Evolutionary conservation across 2,888 invertebrate species (phyloP).

Genomic region (Holacanthella duospinosa): DNA sequence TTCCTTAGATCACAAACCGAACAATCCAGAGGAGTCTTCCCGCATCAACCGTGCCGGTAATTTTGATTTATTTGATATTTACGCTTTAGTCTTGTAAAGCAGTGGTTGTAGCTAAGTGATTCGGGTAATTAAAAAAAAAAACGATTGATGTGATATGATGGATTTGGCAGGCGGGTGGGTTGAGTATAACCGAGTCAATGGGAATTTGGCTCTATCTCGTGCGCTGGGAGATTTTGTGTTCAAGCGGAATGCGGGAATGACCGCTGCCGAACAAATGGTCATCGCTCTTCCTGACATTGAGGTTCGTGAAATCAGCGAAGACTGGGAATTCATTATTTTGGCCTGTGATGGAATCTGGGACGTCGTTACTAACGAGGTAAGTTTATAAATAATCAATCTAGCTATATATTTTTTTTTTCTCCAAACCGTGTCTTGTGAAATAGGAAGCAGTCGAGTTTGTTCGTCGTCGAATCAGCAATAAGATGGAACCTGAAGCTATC

Average conservation of each 20-base stretch:
- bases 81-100: neutral
- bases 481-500: slow-evolving; percentile 24
- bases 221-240: slow-evolving; percentile 96
- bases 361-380: slow-evolving; percentile 77
- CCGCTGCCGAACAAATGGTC: slow-evolving; percentile 89
- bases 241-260: slow-evolving; percentile 75
- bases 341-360: slow-evolving; percentile 99
- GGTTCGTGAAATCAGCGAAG: slow-evolving; percentile 64
- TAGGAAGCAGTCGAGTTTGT: slow-evolving; percentile 28
- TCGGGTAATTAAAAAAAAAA: too few species aligned
- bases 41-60: slow-evolving; percentile 67
- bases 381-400: slow-evolving; percentile 16
- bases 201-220: slow-evolving; percentile 87
- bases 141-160: too few species aligned
- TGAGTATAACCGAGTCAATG: slow-evolving; percentile 94
- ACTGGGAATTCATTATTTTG: slow-evolving; percentile 91
- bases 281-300: slow-evolving; percentile 95
- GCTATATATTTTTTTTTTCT: neutral
- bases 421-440: neutral
- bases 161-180: slow-evolving; percentile 82
- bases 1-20: slow-evolving; percentile 93
- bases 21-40: slow-evolving; percentile 71
- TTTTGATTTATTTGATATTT: neutral
- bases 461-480: slow-evolving; percentile 20
- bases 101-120: neutral